phyloP scores from a whole-genome alignment of 2,113 vertebrate genomes.

The Toxostoma redivivum region DNA sequence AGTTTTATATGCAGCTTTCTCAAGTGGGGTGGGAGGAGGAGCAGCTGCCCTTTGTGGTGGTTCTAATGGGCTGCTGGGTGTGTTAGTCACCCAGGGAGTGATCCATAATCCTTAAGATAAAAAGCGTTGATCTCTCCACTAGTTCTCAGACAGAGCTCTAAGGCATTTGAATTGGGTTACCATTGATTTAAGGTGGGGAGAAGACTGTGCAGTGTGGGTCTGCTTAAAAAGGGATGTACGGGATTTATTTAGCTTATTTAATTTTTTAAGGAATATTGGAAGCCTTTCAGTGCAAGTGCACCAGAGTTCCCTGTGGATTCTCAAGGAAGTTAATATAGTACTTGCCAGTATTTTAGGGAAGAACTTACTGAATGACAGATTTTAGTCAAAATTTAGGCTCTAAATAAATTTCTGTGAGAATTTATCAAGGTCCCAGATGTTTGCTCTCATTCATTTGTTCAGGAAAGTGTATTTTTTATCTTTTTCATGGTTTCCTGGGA shows the following conservation, averaged over 20 bases:
- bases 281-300: neutral
- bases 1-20: conserved; percentile 51
- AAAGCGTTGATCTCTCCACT: conserved; percentile 64
- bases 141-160: conserved; percentile 56
- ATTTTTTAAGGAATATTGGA: conserved; percentile 33
- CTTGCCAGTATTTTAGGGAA: neutral
- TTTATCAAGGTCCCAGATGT: neutral
- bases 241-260: conserved; percentile 45
- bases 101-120: conserved; percentile 65
- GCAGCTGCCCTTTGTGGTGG: conserved; percentile 19
- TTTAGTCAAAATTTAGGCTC: neutral
- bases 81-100: conserved; percentile 17
- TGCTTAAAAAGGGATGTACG: conserved; percentile 18
- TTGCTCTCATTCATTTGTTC: neutral
- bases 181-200: conserved; percentile 55
- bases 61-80: conserved; percentile 53
- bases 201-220: neutral
- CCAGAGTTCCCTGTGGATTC: neutral
- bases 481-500: neutral
- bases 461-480: neutral
- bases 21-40: neutral
- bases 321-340: neutral
- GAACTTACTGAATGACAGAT: neutral
- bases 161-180: conserved; percentile 69
- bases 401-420: neutral